Base-by-base conservation (phyloP, 2,888 invertebrate genomes). In the Dioctria rufipes region DNA sequence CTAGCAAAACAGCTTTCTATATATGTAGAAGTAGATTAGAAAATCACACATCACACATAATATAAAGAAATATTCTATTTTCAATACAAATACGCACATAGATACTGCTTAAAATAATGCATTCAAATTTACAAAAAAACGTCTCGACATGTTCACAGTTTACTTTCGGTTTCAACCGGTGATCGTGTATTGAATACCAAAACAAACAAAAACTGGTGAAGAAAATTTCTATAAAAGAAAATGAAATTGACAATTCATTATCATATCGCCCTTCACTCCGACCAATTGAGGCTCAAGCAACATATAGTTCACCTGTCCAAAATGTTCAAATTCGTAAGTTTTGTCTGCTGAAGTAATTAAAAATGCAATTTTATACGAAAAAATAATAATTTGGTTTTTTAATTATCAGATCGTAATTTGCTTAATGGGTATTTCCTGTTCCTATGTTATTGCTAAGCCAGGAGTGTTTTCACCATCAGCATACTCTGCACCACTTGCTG, bases 261-360 rank as follows among this genome's bases (percentile, higher is more conserved):
- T 49, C 11, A 25, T 39, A 46, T 37, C 3, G 63, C 77, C 25
- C 25, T 25, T 25, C 25, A 25, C 25, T 25, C 25, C 25, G 25
- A 25, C 25, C 25, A 2, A 25, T 25, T 25, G 1, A 25, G 25
- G 25, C 25, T 46, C 37, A 71, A 13, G 3, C 54, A 37, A 37
- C 71, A 43, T 49, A 6, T 51, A 40, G 39, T 39, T 40, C 25
- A 39, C 40, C 43, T 11, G 5, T 9, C 11, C 67, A 83, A 83
- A 43, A 83, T 83, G 83, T 83, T 83, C 81, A 83, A 81, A 81
- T 80, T 71, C 73, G 83, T 83, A 81, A 83, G 83, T n/a, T n/a
- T n/a, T n/a, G n/a, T n/a, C n/a, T 81, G 9, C 9, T 8, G 3
- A 3, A 39, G 49, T 6, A 13, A 25, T 25, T 25, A 25, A 25